A percentile compares a stretch with the other conserved stretches of the same genome.
Evolutionary conservation across 2,888 invertebrate species (phyloP).

Genomic region (Ceriagrion tenellum): DNA sequence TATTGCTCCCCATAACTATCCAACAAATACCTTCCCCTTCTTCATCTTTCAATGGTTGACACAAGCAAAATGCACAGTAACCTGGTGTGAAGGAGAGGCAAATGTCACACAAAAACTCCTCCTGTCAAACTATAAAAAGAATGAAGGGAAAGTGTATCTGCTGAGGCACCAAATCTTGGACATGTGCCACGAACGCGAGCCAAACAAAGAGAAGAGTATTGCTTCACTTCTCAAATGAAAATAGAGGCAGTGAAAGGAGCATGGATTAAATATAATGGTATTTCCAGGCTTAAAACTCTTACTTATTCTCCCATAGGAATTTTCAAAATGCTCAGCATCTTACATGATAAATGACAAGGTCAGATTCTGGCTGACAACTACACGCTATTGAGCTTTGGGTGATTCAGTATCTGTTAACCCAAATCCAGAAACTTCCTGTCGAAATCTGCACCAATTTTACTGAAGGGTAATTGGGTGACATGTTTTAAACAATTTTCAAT

Average conservation of each 20-base stretch:
- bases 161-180: neutral
- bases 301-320: too few species aligned
- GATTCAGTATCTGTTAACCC: too few species aligned
- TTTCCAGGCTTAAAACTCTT: too few species aligned
- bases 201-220: neutral
- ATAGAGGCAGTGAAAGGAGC: neutral
- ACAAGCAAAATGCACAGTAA: neutral
- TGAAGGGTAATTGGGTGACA: too few species aligned
- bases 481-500: too few species aligned
- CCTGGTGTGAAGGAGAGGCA: neutral
- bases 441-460: too few species aligned
- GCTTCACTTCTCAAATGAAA: neutral
- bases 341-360: too few species aligned
- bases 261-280: too few species aligned
- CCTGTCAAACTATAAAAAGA: conserved; percentile 5
- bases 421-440: too few species aligned
- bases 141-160: neutral
- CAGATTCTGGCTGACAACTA: too few species aligned
- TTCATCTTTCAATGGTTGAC: neutral
- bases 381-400: too few species aligned
- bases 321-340: too few species aligned
- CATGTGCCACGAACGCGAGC: neutral
- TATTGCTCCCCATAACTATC: neutral
- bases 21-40: neutral
- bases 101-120: neutral